Evolutionary conservation across 2,113 vertebrate species (phyloP).

Genomic region (Dipodomys ordii): DNA sequence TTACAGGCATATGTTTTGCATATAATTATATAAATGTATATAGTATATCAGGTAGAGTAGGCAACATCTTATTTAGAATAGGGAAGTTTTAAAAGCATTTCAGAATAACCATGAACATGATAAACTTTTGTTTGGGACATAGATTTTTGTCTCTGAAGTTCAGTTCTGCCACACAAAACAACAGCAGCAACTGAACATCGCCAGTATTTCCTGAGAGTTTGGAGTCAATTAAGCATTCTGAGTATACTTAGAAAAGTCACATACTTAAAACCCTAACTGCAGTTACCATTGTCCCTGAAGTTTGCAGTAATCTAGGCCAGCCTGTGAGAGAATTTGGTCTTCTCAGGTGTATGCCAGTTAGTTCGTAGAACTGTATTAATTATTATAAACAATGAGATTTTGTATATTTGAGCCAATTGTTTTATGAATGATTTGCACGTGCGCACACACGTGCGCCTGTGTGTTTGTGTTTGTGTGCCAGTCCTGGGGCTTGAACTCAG

Average conservation of each 20-base stretch:
- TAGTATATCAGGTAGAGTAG: neutral
- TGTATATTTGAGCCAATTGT: conserved; percentile 42
- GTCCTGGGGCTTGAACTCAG: too few species aligned
- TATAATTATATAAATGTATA: neutral
- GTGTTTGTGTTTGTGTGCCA: too few species aligned
- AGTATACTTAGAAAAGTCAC: conserved; percentile 29
- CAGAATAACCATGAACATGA: conserved; percentile 30
- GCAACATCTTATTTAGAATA: neutral
- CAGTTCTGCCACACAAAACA: conserved; percentile 1
- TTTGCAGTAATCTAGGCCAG: neutral
- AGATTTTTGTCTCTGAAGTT: conserved; percentile 8
- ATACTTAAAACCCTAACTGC: neutral
- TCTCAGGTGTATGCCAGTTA: conserved; percentile 29
- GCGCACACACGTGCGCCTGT: too few species aligned
- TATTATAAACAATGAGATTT: conserved; percentile 44
- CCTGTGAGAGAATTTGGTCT: conserved; percentile 4
- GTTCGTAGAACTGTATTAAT: neutral
- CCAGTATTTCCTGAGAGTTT: conserved; percentile 24
- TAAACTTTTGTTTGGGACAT: conserved; percentile 33
- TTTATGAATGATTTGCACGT: conserved; percentile 8
- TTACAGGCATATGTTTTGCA: neutral
- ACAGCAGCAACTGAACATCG: neutral
- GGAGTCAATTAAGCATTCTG: neutral
- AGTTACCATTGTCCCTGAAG: neutral
- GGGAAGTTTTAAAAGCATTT: conserved; percentile 41